These are phyloP conservation scores for Anniella stebbinsi DNA, from an alignment of 2,797 vertebrate genomes.

Conservation along the genomic window DNA sequence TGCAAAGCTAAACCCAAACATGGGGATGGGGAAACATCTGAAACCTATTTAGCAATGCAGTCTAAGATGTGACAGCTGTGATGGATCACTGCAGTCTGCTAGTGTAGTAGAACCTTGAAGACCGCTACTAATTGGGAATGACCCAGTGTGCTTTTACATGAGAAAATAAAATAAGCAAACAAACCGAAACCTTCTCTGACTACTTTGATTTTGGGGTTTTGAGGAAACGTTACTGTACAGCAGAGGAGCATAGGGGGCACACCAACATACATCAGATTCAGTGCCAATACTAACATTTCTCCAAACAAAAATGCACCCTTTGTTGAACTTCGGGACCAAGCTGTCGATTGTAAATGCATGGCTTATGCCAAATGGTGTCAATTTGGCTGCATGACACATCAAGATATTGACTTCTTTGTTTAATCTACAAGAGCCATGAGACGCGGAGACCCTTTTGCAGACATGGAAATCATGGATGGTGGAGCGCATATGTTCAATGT, in stretches of 20 bases:
- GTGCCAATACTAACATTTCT: slow-evolving; percentile 36
- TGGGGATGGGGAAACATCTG: slow-evolving; percentile 58
- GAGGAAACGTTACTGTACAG: slow-evolving; percentile 19
- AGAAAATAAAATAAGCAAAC: slow-evolving; percentile 51
- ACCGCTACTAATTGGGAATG: slow-evolving; percentile 14
- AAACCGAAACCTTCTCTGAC: slow-evolving; percentile 5
- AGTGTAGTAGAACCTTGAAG: slow-evolving; percentile 36
- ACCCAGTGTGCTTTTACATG: neutral
- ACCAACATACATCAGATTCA: neutral
- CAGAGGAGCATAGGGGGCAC: slow-evolving; percentile 1
- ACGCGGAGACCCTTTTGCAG: neutral
- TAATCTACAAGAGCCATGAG: neutral
- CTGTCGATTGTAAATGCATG: slow-evolving; percentile 20
- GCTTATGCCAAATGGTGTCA: slow-evolving; percentile 20
- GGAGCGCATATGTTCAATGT: neutral
- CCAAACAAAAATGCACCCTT: slow-evolving; percentile 29
- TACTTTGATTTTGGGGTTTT: neutral
- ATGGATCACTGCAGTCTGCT: slow-evolving; percentile 50
- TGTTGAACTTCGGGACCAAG: neutral
- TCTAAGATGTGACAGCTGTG: slow-evolving; percentile 42
- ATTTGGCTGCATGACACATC: neutral
- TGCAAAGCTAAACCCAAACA: slow-evolving; percentile 52
- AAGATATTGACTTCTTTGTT: slow-evolving; percentile 24
- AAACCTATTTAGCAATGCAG: slow-evolving; percentile 58
- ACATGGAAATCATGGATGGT: neutral